Conservation (phyloP, 2,113 vertebrate genomes). For the Pollimyrus isidori region DNA sequence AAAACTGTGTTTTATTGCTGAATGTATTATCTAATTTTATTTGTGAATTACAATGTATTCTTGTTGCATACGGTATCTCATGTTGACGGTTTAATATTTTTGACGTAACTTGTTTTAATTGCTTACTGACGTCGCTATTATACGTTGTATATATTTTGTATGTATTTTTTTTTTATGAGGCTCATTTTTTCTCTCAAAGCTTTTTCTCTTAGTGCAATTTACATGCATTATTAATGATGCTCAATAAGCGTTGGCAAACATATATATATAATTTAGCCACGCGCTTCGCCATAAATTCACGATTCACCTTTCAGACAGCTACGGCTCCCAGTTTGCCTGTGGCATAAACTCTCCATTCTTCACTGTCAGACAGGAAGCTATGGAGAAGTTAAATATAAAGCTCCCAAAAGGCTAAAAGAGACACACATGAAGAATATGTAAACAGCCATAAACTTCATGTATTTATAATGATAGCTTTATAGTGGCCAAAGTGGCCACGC, state of each 20-base stretch:
- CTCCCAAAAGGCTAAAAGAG: background rate
- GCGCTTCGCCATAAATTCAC: background rate
- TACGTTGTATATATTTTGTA: background rate
- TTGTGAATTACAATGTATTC: background rate
- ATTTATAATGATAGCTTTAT: background rate
- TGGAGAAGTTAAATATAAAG: constrained; percentile 1
- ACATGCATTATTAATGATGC: background rate
- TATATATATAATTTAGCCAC: background rate
- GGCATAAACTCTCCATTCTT: background rate
- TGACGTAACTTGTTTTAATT: background rate
- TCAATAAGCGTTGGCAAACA: background rate
- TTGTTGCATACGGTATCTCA: background rate
- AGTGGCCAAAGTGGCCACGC: background rate
- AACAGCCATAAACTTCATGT: background rate
- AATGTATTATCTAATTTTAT: background rate
- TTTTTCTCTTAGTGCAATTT: background rate
- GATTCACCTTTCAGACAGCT: background rate
- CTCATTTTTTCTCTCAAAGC: background rate
- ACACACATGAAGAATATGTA: background rate
- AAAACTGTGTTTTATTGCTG: background rate
- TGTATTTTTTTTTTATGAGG: background rate
- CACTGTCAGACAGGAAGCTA: background rate
- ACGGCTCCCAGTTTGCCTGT: background rate
- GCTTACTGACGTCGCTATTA: background rate
- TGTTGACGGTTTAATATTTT: background rate